A percentile compares a stretch with the other conserved stretches of the same genome.
These are phyloP conservation scores for Lampropteryx suffumata DNA, from an alignment of 2,888 invertebrate genomes.

Conservation along the genomic window DNA sequence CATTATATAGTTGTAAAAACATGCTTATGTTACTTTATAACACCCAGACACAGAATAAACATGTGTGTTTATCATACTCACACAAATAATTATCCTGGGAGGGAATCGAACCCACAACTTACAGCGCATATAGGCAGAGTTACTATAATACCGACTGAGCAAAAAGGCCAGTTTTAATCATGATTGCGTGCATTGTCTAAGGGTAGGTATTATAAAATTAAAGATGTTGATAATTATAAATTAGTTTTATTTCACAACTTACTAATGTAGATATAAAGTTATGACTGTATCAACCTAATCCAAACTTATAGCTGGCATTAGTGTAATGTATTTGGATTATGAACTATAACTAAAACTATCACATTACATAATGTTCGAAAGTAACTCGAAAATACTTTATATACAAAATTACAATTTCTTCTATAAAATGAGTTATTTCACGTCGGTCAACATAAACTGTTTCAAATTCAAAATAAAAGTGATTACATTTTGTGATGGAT, in stretches of 20 bases:
- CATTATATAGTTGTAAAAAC: too few species aligned
- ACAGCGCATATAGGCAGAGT: too few species aligned
- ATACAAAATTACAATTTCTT: constrained; percentile 27
- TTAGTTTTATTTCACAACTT: constrained; percentile 81
- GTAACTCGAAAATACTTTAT: constrained; percentile 43
- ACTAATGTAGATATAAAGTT: constrained; percentile 74
- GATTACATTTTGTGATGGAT: not conserved
- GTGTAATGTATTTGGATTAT: constrained; percentile 74
- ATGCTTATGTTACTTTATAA: too few species aligned
- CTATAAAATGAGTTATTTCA: constrained; percentile 14
- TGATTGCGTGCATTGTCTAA: too few species aligned
- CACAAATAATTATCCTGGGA: too few species aligned
- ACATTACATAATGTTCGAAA: constrained; percentile 60
- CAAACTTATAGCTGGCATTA: constrained; percentile 81
- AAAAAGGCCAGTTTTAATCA: too few species aligned
- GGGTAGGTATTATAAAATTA: not conserved
- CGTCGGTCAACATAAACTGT: constrained; percentile 9
- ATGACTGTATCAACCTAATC: constrained; percentile 77
- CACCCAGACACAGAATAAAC: too few species aligned
- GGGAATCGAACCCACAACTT: too few species aligned
- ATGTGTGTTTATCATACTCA: too few species aligned
- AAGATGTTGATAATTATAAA: constrained; percentile 54
- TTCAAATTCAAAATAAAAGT: not conserved
- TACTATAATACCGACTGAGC: too few species aligned
- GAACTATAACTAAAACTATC: constrained; percentile 66